Percentiles rank a stretch among this genome's conserved stretches.
phyloP scores from a whole-genome alignment of 2,797 vertebrate genomes.

The Sarcophilus harrisii region DNA sequence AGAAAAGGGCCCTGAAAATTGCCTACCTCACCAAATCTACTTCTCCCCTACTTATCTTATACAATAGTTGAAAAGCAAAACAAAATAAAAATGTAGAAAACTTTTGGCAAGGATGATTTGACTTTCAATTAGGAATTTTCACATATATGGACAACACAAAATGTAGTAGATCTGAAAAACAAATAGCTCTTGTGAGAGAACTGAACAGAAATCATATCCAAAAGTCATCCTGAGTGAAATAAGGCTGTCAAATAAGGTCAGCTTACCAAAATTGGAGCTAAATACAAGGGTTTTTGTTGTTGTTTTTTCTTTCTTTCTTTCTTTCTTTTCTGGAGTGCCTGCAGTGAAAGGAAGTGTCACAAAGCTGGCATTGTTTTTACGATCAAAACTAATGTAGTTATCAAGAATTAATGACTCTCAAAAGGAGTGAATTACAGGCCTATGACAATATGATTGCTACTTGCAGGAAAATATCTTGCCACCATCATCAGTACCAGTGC shows the following conservation, averaged over 20 bases:
- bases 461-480: not conserved
- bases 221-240: not conserved
- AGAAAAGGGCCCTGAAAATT: not conserved
- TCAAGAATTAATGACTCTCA: no score
- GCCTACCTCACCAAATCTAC: not conserved
- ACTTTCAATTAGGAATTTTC: not conserved
- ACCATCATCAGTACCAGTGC: not conserved
- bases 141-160: not conserved
- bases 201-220: not conserved
- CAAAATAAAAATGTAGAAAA: not conserved
- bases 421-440: not conserved
- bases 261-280: no score
- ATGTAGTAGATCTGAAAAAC: not conserved
- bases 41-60: not conserved
- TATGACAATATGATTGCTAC: not conserved
- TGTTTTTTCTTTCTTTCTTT: no score
- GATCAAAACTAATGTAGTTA: no score
- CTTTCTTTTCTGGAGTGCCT: no score
- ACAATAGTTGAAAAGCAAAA: not conserved
- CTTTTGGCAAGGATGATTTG: not conserved
- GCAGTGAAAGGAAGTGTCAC: no score
- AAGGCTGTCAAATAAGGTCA: not conserved
- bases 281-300: no score
- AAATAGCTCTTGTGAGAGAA: not conserved
- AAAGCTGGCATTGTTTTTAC: no score